phyloP scores from a whole-genome alignment of 2,888 invertebrate species.

The Selenia dentaria region DNA sequence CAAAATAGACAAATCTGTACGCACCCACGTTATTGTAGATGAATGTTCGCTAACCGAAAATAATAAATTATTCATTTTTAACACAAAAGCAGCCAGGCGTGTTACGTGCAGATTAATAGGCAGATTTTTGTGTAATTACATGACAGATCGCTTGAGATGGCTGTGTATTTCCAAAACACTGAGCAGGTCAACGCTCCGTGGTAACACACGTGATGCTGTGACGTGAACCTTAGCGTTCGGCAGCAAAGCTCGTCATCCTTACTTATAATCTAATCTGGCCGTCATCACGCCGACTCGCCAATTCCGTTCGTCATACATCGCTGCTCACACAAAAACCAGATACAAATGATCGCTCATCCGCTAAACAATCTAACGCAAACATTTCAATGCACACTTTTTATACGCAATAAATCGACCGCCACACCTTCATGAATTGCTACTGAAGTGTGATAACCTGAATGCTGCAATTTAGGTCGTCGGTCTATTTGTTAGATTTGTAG shows the following conservation, averaged over 20 bases:
- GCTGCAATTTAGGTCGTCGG: conserved; percentile 63
- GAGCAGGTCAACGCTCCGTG: conserved; percentile 69
- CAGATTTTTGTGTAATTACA: conserved; percentile 48
- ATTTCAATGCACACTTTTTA: conserved; percentile 4
- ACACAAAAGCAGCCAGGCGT: conserved; percentile 35
- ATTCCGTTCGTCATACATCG: conserved; percentile 45
- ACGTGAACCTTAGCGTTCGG: conserved; percentile 52
- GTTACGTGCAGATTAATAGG: conserved; percentile 53
- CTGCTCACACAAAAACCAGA: conserved; percentile 32
- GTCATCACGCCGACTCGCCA: conserved; percentile 36
- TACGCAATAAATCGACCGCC: conserved; percentile 5
- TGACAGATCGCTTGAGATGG: conserved; percentile 50
- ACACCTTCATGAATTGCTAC: conserved; percentile 48
- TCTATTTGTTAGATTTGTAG: conserved; percentile 52
- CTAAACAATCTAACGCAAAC: conserved; percentile 38
- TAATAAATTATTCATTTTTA: conserved; percentile 49
- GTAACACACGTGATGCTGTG: conserved; percentile 74
- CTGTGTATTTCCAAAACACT: conserved; percentile 75
- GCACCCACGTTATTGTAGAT: conserved; percentile 46
- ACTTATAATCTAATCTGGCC: conserved; percentile 57
- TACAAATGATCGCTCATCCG: conserved; percentile 19
- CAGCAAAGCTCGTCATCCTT: conserved; percentile 54
- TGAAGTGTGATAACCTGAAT: conserved; percentile 61
- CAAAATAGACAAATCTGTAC: conserved; percentile 48
- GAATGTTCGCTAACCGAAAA: conserved; percentile 48